Percentiles rank a stretch among this genome's conserved stretches.
phyloP scores from a whole-genome alignment of 2,113 vertebrate genomes.

The Cheilinus undulatus region DNA sequence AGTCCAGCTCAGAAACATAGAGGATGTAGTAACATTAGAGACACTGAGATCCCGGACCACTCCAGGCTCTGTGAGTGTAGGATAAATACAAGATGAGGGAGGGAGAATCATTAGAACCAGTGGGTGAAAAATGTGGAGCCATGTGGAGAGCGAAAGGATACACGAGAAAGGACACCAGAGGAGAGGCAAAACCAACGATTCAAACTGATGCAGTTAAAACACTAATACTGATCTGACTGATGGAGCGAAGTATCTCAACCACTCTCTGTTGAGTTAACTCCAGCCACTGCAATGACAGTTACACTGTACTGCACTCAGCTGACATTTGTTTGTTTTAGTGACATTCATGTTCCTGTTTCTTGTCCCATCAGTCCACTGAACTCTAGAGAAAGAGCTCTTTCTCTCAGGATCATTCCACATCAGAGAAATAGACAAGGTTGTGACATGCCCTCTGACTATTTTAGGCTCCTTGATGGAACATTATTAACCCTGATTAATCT shows the following conservation, averaged over 20 bases:
- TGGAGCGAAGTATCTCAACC: not conserved
- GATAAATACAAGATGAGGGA: not conserved
- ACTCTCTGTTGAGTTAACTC: not conserved
- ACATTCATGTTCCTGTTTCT: accelerated
- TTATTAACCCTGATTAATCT: too few species aligned
- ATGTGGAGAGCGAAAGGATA: too few species aligned
- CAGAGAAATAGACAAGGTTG: constrained; percentile 47
- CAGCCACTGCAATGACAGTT: constrained; percentile 20
- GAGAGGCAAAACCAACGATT: too few species aligned
- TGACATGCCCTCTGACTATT: too few species aligned
- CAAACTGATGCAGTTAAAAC: too few species aligned
- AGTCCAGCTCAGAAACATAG: constrained; percentile 28
- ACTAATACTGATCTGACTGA: too few species aligned
- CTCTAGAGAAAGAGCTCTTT: constrained; percentile 32
- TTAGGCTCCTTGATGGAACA: too few species aligned
- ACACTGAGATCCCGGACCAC: constrained; percentile 7
- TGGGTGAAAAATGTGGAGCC: too few species aligned
- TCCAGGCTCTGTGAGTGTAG: constrained; percentile 30
- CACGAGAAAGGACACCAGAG: too few species aligned
- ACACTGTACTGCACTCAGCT: too few species aligned
- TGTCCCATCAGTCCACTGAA: constrained; percentile 27
- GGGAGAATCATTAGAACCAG: too few species aligned
- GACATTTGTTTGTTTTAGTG: too few species aligned
- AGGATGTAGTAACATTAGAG: constrained; percentile 28
- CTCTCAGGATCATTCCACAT: constrained; percentile 32